These are phyloP conservation scores for Bombus pyrosoma DNA, from an alignment of 1,140 invertebrate species.

Conservation along the genomic window DNA sequence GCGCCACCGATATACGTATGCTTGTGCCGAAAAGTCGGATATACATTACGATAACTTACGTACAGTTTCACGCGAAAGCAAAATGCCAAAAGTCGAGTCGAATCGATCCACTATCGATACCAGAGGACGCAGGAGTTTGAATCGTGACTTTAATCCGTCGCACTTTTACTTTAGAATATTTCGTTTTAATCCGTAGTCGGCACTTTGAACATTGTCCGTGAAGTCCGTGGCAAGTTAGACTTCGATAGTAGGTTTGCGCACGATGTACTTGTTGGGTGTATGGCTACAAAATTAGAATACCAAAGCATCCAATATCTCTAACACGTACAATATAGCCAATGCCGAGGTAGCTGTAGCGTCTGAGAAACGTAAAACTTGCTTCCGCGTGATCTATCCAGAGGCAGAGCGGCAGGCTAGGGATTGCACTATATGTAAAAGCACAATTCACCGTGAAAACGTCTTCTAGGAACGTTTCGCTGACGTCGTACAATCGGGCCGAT, in stretches of 20 bases:
- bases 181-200: too few relatives aligned
- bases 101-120: not conserved
- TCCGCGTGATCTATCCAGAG: not conserved
- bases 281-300: not conserved
- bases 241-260: too few relatives aligned
- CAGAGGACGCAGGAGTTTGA: too few relatives aligned
- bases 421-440: conserved; percentile 38
- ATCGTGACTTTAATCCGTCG: too few relatives aligned
- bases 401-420: not conserved
- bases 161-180: too few relatives aligned
- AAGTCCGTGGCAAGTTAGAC: too few relatives aligned
- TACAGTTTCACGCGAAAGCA: not conserved
- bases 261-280: too few relatives aligned
- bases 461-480: conserved; percentile 47
- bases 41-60: not conserved
- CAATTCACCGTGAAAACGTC: conserved; percentile 55
- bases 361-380: not conserved
- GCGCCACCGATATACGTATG: not conserved
- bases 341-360: not conserved
- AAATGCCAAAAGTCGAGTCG: not conserved
- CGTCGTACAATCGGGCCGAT: conserved; percentile 34
- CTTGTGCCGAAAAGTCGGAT: not conserved
- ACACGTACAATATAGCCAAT: not conserved
- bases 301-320: not conserved
- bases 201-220: too few relatives aligned